Base-by-base conservation (phyloP, 2,113 vertebrate genomes). In the Orcinus orca region DNA sequence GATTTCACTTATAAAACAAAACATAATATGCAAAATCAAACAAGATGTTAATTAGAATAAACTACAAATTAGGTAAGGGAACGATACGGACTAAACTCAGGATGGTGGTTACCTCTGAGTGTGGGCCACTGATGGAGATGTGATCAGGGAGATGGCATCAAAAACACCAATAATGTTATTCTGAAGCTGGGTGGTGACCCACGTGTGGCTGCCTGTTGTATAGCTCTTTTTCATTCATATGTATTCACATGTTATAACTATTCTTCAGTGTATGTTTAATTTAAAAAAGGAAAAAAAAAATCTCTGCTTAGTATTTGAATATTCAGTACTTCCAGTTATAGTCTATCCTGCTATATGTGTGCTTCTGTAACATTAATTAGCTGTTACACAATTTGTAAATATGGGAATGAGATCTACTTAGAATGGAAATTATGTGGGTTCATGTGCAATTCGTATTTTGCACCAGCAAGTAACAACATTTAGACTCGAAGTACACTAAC, bases 1-100 rank as follows among this genome's bases (percentile, higher is more conserved):
- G 79, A 82, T 89, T 86, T 44, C 47, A 80, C 76, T 86, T 63
- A 89, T 67, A 17, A 67, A 89, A 86, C 33, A 84, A 93, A 94
- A 80, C 5, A 50, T 60, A 88, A 38, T 15, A 82, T 38, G 36
- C 4, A 87, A 85, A 90, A 86, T 60, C 23, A 68, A 53, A 60
- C 31, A 90, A 83, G 38, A 8, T 55, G 47, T 60, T 94, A 70
- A 10, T 83, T 92, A 76, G 13, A 23, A 65, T 91, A 73, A 76
- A 65, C 63, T 81, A 44, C 6, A 23, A 55, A 63, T 23, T 68
- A 88, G 33, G 21, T 63, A 88, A 82, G 38, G 58, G 41, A 62
- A 80, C 70, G 58, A 26, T 76, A 17, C 4, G 17, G 50, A 91
- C 50, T 55, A 50, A 58, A 62, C 63, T 71, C n/a, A 68, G 20